Base-by-base conservation (phyloP, 2,113 vertebrate genomes). In the Plecturocebus donacophilus region DNA sequence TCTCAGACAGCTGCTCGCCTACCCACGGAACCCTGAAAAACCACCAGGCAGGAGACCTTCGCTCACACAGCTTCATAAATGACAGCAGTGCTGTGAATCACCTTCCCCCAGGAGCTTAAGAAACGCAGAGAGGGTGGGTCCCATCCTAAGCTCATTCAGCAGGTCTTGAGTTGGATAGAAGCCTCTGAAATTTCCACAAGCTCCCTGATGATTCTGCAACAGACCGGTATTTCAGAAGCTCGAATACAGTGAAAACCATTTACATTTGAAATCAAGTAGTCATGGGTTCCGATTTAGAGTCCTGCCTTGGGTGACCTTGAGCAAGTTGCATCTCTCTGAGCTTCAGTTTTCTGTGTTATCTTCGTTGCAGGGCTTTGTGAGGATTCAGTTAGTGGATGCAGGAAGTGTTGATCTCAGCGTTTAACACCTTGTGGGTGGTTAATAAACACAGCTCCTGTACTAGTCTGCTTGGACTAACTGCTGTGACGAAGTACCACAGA, bases 71-170 rank as follows among this genome's bases (percentile, higher is more conserved):
- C 27, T 4, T 52, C 11, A 0, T 1, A 35, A 42, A 61, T 4
- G 3, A 10, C 25, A 6, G 32, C 6, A 13, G 3, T 4, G 3
- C 9, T 52, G 32, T 20, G 19, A 54, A 25, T 12, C 0, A 2
- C 8, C 8, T 4, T 45, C 42, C 35, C 42, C 35, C 20, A 54
- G 80, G 23, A 90, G 38, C 47, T 68, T 76, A 42, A 25, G 38
- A 45, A 61, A 61, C 45, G 38, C 3, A 38, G 56, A 90, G 71
- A 73, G 20, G 30, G 23, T 19, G 32, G 45, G n/a, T 25, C 12
- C 27, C 40, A 71, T 20, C 12, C 25, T 3, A 0, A 32, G 38
- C 38, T 90, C 30, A 4, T n/a, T 88, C 52, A 17, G 83, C 16
- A 85, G 38, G 21, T 76, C 17, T 16, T 54, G 47, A 38, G 47